phyloP scores from a whole-genome alignment of 1,140 invertebrate species.

The Eueides isabella region DNA sequence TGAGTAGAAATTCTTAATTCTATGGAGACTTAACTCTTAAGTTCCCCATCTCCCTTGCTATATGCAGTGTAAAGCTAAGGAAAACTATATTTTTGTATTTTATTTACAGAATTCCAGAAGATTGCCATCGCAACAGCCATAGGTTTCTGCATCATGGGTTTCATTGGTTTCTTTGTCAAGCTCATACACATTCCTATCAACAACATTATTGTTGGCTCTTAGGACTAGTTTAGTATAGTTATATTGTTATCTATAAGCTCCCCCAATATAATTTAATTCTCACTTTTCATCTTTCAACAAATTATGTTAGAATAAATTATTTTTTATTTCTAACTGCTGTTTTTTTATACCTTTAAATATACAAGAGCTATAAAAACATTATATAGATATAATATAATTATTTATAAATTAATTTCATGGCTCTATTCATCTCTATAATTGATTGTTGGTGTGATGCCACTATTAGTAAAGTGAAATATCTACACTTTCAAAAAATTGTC shows the following conservation, averaged over 20 bases:
- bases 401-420: too few species aligned
- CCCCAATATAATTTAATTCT: conserved; percentile 62
- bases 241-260: conserved; percentile 59
- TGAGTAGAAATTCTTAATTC: too few species aligned
- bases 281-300: conserved; percentile 50
- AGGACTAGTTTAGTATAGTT: conserved; percentile 61
- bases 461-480: too few species aligned
- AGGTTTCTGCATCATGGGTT: conserved; percentile 99
- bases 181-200: conserved; percentile 99
- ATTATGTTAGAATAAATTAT: conserved; percentile 70
- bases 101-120: conserved; percentile 99
- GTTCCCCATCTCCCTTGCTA: too few species aligned
- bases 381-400: too few species aligned
- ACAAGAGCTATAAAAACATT: too few species aligned
- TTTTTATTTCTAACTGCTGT: conserved; percentile 54
- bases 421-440: too few species aligned
- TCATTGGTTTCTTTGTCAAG: conserved; percentile 99
- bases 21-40: too few species aligned
- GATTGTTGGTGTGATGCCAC: too few species aligned
- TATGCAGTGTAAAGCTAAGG: too few species aligned
- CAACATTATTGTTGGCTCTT: conserved; percentile 97
- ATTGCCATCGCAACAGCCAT: conserved; percentile 99
- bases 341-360: conserved; percentile 9
- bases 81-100: too few species aligned
- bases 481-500: too few species aligned